Evolutionary conservation across 2,797 vertebrate genomes (phyloP), one percentile per base, ranked within the genome.

Genomic region (Capromys pilorides): DNA sequence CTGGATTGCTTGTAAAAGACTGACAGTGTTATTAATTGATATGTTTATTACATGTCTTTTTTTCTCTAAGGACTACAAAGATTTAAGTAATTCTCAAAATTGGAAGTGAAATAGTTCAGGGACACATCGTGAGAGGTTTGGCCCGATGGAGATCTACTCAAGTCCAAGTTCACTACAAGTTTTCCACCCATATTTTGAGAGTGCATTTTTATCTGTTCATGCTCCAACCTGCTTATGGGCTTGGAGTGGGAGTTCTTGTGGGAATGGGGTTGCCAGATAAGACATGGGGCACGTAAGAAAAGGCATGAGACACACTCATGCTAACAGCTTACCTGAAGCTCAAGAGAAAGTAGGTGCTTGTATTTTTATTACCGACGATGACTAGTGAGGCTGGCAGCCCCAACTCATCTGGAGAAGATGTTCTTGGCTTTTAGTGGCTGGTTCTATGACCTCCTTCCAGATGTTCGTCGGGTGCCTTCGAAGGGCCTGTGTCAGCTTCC

Each of bases 381-480:
- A 16, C 36, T n/a, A 0, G 6, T 26, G 22, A n/a, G 8, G 41
- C 59, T 78, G 61, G 8, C 18, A 0, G 41, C 26, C 73, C 13
- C 26, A 2, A 4, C 28, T 28, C 59, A 4, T 2, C 28, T 41
- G 8, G 88, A 57, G 57, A 18, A 54, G 67, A 0, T 9, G 1
- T 13, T 5, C 61, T 59, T 24, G 33, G 41, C 39, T 49, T 49
- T 16, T 64, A 7, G 1, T 4, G 71, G 41, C 79, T 28, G 61
- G 11, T 57, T 49, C 59, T 33, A 33, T 18, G 1, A 4, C 36
- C 54, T 64, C 19, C 0, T 16, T 49, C 80, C 75, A 39, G 31
- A 1, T 21, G 45, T 61, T 67, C 39, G 0, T 1, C 1, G n/a
- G 26, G n/a, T 21, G 54, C 16, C 1, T n/a, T 0, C 11, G 39